Evolutionary conservation across 2,888 invertebrate species (phyloP), one percentile per base, ranked within the genome.

Genomic region (Portevinia maculata): DNA sequence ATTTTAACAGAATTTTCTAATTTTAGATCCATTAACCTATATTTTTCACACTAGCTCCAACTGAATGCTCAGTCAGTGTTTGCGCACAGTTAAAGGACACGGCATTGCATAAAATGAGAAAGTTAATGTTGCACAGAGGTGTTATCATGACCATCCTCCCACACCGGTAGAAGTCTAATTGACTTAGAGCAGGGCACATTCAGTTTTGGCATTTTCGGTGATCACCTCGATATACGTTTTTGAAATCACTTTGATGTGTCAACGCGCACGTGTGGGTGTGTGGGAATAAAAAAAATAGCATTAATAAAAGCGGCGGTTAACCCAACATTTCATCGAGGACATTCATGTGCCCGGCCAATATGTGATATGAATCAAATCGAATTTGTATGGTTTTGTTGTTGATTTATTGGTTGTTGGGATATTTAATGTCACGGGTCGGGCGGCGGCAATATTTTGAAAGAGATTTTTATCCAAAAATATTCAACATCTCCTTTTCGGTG

Each of bases 1-100:
- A 67, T 60, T 71, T 83, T 67, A 83, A 78, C 64, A 55, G 24
- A 67, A 60, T 78, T 83, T 78, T 78, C 73, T 67, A 70, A 67
- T 67, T 78, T 73, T 50, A 62, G 67, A 62, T 67, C 71, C 78
- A 83, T 78, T 83, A 73, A 67, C 46, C 73, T 46, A 21, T 46
- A 76, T 76, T 81, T 52, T 69, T 76, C 57, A 64, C 76, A 76
- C 78, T 32, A 32, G 11, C 57, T 9, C n/a, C 11, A 19, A 21
- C 41, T 57, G 32, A 17, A 32, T 32, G 15, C 32, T 39, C 39
- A 41, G 37, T 21, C 24, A 17, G 17, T 24, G 52, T 1, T 28
- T 21, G 19, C 6, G 34, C 34, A 37, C 24, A 15, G 28, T 28
- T 28, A 6, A 48, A 34, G 30, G 30, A 46, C 52, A 34, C 34